Evolutionary conservation across 1,140 invertebrate species (phyloP).

Genomic region (Zaprionus gabonicus): DNA sequence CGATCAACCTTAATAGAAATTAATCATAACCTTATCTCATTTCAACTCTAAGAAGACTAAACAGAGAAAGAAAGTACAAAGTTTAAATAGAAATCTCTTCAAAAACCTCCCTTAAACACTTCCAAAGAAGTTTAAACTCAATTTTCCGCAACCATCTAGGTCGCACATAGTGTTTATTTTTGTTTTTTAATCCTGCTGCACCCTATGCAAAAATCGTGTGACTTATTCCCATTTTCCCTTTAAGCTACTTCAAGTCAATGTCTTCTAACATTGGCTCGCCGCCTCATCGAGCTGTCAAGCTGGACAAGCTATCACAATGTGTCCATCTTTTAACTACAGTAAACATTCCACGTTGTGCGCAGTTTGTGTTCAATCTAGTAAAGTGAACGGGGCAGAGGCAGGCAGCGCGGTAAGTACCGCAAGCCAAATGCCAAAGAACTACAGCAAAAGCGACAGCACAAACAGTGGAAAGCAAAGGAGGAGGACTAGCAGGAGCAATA

Average conservation of each 20-base stretch:
- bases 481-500: background rate
- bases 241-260: background rate
- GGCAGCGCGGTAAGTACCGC: constrained; percentile 39
- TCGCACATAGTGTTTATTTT: background rate
- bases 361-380: constrained; percentile 46
- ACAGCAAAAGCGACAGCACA: constrained; percentile 25
- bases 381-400: constrained; percentile 30
- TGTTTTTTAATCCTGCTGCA: background rate
- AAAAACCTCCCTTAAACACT: no score
- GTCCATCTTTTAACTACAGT: constrained; percentile 41
- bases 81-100: no score
- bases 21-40: no score
- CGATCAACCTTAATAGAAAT: no score
- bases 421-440: constrained; percentile 54
- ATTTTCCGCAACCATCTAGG: background rate
- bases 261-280: background rate
- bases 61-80: no score
- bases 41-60: no score
- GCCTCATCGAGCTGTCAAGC: constrained; percentile 6
- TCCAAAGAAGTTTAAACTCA: background rate
- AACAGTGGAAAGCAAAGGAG: background rate
- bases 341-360: constrained; percentile 45
- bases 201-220: background rate
- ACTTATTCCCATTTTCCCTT: background rate
- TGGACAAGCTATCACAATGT: constrained; percentile 38